Conservation (phyloP, 2,888 invertebrate species). For the Amiota minor region DNA sequence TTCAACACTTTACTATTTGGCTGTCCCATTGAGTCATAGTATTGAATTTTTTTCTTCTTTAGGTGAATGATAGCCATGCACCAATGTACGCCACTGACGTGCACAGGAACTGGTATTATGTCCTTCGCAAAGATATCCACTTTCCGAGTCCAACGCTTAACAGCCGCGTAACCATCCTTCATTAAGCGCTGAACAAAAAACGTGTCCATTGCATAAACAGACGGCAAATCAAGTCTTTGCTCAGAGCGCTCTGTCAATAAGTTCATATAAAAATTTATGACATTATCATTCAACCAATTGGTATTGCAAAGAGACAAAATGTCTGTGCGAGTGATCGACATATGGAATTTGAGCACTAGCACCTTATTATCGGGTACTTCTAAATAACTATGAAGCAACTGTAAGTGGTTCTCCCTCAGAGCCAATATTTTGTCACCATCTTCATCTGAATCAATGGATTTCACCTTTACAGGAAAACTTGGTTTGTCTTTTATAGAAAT, state of each 20-base stretch:
- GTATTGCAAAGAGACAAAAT: conserved; percentile 85
- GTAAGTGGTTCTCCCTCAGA: conserved; percentile 80
- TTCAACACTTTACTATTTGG: conserved; percentile 83
- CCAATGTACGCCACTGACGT: conserved; percentile 96
- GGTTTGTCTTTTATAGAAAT: not conserved
- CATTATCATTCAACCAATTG: conserved; percentile 96
- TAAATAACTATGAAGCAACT: conserved; percentile 77
- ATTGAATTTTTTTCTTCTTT: conserved; percentile 80
- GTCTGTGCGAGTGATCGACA: conserved; percentile 84
- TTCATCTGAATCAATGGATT: not conserved
- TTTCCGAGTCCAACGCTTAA: conserved; percentile 93
- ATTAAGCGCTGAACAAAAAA: conserved; percentile 93
- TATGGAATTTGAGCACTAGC: conserved; percentile 74
- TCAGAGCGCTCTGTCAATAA: conserved; percentile 86
- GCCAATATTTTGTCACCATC: not conserved
- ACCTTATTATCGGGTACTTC: conserved; percentile 78
- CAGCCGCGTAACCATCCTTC: conserved; percentile 84
- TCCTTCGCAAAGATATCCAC: conserved; percentile 87
- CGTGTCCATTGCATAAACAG: conserved; percentile 92
- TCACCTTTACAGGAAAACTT: not conserved
- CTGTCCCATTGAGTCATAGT: conserved; percentile 95
- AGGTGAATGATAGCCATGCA: conserved; percentile 93
- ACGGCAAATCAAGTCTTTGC: conserved; percentile 77
- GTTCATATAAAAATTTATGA: conserved; percentile 98
- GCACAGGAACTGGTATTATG: conserved; percentile 92